These are phyloP conservation scores for Tachysurus fulvidraco DNA, from an alignment of 2,113 vertebrate genomes.

Conservation along the genomic window DNA sequence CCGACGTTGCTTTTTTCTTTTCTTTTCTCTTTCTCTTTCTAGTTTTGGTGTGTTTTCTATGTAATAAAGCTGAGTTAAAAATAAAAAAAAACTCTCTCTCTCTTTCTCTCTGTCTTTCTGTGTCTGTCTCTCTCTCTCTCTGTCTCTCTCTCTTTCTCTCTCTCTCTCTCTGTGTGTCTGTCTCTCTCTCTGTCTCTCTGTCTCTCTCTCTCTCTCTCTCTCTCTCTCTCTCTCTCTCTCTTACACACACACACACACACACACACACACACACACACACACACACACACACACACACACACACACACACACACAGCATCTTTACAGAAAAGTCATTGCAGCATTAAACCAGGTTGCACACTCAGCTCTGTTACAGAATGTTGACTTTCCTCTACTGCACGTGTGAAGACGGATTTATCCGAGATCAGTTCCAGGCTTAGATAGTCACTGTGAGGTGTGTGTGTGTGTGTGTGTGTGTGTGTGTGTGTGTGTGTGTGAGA, in stretches of 20 bases:
- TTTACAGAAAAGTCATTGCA: background rate
- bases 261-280: slow-evolving; percentile 52
- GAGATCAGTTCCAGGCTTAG: background rate
- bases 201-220: too few species aligned
- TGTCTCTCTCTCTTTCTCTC: too few species aligned
- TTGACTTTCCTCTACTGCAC: slow-evolving; percentile 30
- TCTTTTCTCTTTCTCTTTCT: too few species aligned
- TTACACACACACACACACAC: slow-evolving; percentile 14
- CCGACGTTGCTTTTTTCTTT: too few species aligned
- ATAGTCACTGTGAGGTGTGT: background rate
- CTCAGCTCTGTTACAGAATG: background rate
- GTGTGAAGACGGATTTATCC: slow-evolving; percentile 1
- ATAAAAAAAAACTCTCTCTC: too few species aligned
- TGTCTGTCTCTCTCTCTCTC: too few species aligned
- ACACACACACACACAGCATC: background rate
- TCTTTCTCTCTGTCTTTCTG: too few species aligned
- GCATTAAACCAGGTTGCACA: slow-evolving; percentile 6
- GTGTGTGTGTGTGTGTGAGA: background rate
- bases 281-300: slow-evolving; percentile 24
- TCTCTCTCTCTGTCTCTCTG: too few species aligned
- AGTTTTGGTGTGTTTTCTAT: too few species aligned
- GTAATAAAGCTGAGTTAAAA: too few species aligned
- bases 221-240: background rate
- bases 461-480: background rate
- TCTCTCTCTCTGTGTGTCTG: too few species aligned